Evolutionary conservation across 2,797 vertebrate species (phyloP), one percentile per base, ranked within the genome.

Genomic region (Zalophus californianus): DNA sequence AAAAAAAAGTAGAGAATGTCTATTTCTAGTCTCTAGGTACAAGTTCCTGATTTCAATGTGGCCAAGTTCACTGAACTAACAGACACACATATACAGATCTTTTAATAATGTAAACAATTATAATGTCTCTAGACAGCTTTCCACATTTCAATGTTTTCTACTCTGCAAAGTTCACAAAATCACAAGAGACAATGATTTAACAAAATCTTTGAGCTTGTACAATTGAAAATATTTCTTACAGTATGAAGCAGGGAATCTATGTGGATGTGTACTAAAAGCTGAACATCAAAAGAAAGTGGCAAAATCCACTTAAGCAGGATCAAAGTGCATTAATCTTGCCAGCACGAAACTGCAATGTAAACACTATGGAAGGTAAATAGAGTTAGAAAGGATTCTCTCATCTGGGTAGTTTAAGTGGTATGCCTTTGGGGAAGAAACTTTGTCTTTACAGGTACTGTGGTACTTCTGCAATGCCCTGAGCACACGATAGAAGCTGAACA

Each of bases 271-370:
- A 97, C 96, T 96, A 90, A 98, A 97, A 97, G 96, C 15, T 60
- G 94, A 91, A 98, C 98, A 98, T 98, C 98, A 98, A 98, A 98
- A 98, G 97, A 98, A 94, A 95, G 96, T 97, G 97, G 96, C 96
- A 91, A 98, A 98, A 98, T 97, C 44, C 96, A 98, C 97, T 98
- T 97, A 97, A 97, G 96, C 95, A 97, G 98, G 98, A 99, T 99
- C 98, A 99, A 99, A 99, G 98, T 75, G 56, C 35, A 32, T 54
- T 80, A 41, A 95, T 97, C 90, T 72, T 27, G 29, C 58, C 64
- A 96, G 96, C 96, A 92, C 56, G 95, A 97, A 98, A 95, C 79
- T 97, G 95, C 95, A 98, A 80, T 94, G 97, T 94, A 98, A 99
- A 98, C 97, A 98, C 0, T 82, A 80, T 86, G 97, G 98, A 98